Evolutionary conservation across 1,140 invertebrate species (phyloP).

Genomic region (Drosophila santomea): DNA sequence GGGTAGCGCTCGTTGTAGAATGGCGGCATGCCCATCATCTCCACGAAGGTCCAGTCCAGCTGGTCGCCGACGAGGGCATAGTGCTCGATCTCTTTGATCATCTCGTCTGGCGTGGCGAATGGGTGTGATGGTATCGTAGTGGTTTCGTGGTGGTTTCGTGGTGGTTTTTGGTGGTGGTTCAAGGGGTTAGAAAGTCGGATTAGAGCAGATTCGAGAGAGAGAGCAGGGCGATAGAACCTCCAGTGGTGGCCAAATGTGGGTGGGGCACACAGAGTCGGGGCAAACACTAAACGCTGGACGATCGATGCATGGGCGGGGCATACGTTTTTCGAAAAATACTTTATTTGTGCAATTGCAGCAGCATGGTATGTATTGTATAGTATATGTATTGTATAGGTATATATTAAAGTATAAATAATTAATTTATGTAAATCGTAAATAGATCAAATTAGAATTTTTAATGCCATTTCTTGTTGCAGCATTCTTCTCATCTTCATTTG

Average conservation of each 20-base stretch:
- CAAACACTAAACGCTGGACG: constrained; percentile 23
- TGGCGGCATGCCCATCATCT: constrained; percentile 91
- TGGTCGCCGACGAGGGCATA: constrained; percentile 99
- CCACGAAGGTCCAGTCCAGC: constrained; percentile 98
- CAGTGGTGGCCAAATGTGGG: constrained; percentile 45
- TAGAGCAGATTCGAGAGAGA: constrained; percentile 56
- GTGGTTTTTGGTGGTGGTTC: constrained; percentile 21
- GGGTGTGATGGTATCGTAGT: constrained; percentile 23
- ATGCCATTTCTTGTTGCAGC: constrained; percentile 54
- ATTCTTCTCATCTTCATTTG: constrained; percentile 29
- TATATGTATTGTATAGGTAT: constrained; percentile 56
- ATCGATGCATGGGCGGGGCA: constrained; percentile 14
- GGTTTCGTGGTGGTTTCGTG: constrained; percentile 30
- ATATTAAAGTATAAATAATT: constrained; percentile 84
- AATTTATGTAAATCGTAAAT: constrained; percentile 82
- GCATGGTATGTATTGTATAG: constrained; percentile 63
- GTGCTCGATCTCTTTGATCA: constrained; percentile 98
- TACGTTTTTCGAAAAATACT: constrained; percentile 73
- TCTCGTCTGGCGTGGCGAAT: constrained; percentile 91
- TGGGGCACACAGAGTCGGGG: constrained; percentile 7
- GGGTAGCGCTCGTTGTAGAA: constrained; percentile 85
- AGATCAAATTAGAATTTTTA: constrained; percentile 64
- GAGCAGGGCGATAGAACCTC: constrained; percentile 28
- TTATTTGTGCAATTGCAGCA: constrained; percentile 84
- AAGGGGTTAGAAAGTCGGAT: constrained; percentile 61